phyloP scores from a whole-genome alignment of 2,797 vertebrate genomes.

The Falco columbarius region DNA sequence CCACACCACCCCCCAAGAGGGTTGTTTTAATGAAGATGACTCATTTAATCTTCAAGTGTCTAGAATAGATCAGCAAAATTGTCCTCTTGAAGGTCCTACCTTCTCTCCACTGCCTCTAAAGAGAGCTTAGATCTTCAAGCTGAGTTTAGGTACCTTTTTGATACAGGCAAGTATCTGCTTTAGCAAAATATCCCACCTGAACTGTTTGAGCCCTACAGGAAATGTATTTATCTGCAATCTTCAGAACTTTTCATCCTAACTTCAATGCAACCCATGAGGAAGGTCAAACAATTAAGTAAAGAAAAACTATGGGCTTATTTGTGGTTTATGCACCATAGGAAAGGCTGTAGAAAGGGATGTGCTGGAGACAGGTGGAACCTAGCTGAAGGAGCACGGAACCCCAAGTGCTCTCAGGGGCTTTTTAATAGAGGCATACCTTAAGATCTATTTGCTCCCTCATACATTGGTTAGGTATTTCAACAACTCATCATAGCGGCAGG shows the following conservation, averaged over 20 bases:
- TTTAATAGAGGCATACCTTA: not conserved
- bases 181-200: not conserved
- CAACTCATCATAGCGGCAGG: not conserved
- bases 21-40: not conserved
- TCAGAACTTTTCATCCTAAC: not conserved
- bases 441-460: not conserved
- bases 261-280: not conserved
- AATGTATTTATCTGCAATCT: not conserved
- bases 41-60: not conserved
- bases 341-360: not conserved
- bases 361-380: not conserved
- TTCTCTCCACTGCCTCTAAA: not conserved
- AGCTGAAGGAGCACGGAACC: not conserved
- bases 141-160: not conserved
- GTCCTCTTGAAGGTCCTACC: not conserved
- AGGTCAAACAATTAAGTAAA: not conserved
- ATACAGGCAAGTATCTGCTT: not conserved
- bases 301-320: not conserved
- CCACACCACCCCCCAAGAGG: accelerated
- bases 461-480: not conserved
- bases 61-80: not conserved
- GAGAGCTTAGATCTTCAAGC: not conserved
- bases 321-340: not conserved
- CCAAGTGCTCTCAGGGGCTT: not conserved
- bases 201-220: not conserved